phyloP scores from a whole-genome alignment of 2,888 invertebrate genomes.

The Oxytorus armatus region DNA sequence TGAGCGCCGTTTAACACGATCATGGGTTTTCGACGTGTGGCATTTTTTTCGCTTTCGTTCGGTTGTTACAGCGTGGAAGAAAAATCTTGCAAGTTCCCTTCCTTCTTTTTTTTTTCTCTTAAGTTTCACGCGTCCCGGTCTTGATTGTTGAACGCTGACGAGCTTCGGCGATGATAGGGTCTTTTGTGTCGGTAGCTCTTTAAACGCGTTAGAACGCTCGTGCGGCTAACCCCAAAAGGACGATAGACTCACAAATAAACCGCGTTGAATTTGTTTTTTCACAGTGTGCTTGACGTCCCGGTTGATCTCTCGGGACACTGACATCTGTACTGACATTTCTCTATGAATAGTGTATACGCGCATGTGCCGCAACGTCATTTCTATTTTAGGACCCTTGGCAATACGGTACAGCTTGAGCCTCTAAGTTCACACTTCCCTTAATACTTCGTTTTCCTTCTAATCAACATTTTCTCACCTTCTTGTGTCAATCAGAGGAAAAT shows the following conservation, averaged over 20 bases:
- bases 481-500: no score
- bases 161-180: slow-evolving; percentile 39
- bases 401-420: background rate
- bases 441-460: background rate
- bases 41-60: slow-evolving; percentile 52
- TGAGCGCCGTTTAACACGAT: slow-evolving; percentile 42
- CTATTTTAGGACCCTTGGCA: slow-evolving; percentile 37
- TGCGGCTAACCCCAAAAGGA: slow-evolving; percentile 31
- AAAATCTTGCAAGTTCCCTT: slow-evolving; percentile 31
- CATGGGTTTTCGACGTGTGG: slow-evolving; percentile 21
- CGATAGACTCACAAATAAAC: slow-evolving; percentile 58
- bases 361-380: slow-evolving; percentile 32
- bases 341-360: slow-evolving; percentile 24
- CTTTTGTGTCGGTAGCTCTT: slow-evolving; percentile 43
- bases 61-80: slow-evolving; percentile 28
- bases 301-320: slow-evolving; percentile 12
- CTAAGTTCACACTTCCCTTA: background rate
- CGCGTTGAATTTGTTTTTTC: slow-evolving; percentile 52
- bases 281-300: background rate
- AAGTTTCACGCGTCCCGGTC: slow-evolving; percentile 42
- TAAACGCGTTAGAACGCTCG: slow-evolving; percentile 33
- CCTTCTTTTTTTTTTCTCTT: slow-evolving; percentile 31
- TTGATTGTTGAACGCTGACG: slow-evolving; percentile 35
- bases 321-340: slow-evolving; percentile 2
- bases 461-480: slow-evolving; percentile 19